phyloP scores from a whole-genome alignment of 2,113 vertebrate species.

The Apteryx mantelli region DNA sequence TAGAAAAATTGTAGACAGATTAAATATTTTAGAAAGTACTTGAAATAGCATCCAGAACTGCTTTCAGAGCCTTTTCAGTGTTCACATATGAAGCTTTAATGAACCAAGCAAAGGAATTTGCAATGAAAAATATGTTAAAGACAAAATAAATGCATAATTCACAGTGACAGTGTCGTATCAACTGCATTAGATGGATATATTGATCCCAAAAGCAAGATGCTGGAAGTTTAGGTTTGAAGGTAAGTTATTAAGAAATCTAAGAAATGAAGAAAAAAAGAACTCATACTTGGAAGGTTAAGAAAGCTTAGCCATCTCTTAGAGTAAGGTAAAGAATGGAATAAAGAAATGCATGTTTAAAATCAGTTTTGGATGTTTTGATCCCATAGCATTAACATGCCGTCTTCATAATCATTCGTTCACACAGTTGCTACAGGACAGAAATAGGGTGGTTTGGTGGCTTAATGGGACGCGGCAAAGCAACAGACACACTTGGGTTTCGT shows the following conservation, averaged over 20 bases:
- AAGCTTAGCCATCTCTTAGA: background rate
- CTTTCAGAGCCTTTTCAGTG: background rate
- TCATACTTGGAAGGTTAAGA: background rate
- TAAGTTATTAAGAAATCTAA: background rate
- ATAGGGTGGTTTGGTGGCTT: background rate
- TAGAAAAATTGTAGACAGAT: background rate
- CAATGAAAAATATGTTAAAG: background rate
- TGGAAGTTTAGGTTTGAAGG: background rate
- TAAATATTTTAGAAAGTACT: background rate
- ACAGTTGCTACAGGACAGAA: background rate
- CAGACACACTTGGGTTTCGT: accelerated
- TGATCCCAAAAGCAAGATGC: background rate
- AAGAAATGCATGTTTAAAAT: background rate
- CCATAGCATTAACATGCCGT: too few relatives aligned
- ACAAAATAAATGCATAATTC: background rate
- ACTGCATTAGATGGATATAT: background rate
- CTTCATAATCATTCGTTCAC: accelerated
- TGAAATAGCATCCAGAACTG: background rate
- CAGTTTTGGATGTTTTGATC: background rate
- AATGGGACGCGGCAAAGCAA: background rate
- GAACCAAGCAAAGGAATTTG: background rate
- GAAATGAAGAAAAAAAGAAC: background rate
- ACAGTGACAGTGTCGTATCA: background rate
- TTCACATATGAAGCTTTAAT: background rate
- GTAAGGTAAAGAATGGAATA: too few relatives aligned